Evolutionary conservation across 2,797 vertebrate species (phyloP), one percentile per base, ranked within the genome.

Genomic region (Sebastes oblongus): DNA sequence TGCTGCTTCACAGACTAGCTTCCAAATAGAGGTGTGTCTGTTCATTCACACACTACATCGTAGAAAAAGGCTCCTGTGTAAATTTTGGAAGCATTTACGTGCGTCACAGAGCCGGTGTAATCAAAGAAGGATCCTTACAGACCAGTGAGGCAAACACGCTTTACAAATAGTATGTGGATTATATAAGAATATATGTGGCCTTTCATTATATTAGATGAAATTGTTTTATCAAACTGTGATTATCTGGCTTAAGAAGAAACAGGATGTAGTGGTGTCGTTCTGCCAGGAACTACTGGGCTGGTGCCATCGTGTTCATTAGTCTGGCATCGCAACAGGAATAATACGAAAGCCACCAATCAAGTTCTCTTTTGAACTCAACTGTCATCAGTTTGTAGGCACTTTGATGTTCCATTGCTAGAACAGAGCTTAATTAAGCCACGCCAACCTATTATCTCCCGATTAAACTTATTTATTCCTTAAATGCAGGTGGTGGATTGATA

Each of bases 11-110:
- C 72, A 75, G 71, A 55, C 68, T 24, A 24, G 42, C 36, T 50
- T 70, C 34, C 67, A 90, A 84, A 86, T 34, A 86, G 78, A 91
- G 90, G 88, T 18, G 80, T 84, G 88, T 85, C 80, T 79, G 81
- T 86, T 81, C 62, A 67, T 78, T 86, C 70, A 72, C 74, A 73
- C 7, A n/a, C 61, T 34, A 12, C 60, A 65, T 78, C 73, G 16
- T 16, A 27, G 55, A 88, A 68, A 86, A 82, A 81, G 36, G n/a
- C 64, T 81, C 60, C 80, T 88, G 83, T 90, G 85, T 85, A 83
- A 2, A 85, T 75, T 55, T 13, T 50, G 13, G 34, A 76, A 36
- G 39, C 36, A 73, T 75, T 74, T 79, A 8, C 71, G 14, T 85
- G 78, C 80, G 82, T 93, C 88, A 87, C 46, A 27, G 69, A 54